These are phyloP conservation scores for Fundulus diaphanus DNA, from an alignment of 2,797 vertebrate species.

Conservation along the genomic window DNA sequence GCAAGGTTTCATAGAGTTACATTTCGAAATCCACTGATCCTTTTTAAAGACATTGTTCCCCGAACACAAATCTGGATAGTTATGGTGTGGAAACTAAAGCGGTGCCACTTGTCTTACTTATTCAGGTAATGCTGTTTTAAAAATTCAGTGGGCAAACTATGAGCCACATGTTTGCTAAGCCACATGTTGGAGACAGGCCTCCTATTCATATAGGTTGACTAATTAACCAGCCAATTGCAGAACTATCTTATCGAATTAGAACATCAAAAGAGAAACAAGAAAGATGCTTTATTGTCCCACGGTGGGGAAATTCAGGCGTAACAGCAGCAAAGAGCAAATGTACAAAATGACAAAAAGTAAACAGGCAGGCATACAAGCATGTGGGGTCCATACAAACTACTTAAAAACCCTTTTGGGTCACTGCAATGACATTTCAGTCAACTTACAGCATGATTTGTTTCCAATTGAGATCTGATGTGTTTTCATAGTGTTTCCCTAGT, in stretches of 20 bases:
- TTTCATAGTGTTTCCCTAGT: too few species aligned
- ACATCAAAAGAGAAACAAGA: too few species aligned
- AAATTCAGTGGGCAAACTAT: neutral
- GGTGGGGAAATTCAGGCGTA: too few species aligned
- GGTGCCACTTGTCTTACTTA: neutral
- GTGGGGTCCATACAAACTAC: too few species aligned
- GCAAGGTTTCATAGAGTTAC: neutral
- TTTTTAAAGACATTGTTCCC: neutral
- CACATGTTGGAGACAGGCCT: neutral
- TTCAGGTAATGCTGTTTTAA: neutral
- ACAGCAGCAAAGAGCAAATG: too few species aligned
- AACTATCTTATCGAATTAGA: neutral
- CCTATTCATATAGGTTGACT: neutral
- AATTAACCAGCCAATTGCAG: neutral
- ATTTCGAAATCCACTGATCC: neutral
- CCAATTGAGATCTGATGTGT: too few species aligned
- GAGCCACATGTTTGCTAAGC: neutral
- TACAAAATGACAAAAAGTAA: too few species aligned
- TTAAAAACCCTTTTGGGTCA: too few species aligned
- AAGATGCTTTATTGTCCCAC: too few species aligned
- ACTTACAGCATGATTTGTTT: too few species aligned
- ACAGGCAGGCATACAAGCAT: too few species aligned
- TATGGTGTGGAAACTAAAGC: neutral
- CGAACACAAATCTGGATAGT: neutral
- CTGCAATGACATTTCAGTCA: too few species aligned